Evolutionary conservation across 2,888 invertebrate genomes (phyloP).

Genomic region (Oxyscelio sp.): DNA sequence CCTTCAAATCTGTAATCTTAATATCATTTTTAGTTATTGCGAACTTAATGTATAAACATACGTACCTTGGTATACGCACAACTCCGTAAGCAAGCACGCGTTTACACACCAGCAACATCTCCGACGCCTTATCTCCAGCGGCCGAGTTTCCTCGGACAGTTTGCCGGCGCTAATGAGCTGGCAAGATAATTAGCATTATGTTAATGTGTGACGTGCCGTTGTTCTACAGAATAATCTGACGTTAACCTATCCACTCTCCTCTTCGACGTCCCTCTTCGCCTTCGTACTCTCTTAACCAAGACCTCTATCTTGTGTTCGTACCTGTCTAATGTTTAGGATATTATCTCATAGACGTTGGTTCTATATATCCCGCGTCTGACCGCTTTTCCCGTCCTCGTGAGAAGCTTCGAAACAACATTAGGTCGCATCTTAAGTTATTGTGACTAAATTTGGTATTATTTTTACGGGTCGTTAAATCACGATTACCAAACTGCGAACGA

Average conservation of each 20-base stretch:
- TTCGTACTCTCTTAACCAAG: constrained; percentile 78
- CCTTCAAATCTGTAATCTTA: constrained; percentile 45
- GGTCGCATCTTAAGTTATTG: constrained; percentile 43
- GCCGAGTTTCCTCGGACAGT: constrained; percentile 88
- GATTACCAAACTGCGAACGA: constrained; percentile 3
- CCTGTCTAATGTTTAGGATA: constrained; percentile 83
- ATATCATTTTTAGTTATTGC: constrained; percentile 44
- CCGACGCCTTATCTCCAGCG: constrained; percentile 85
- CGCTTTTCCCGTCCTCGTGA: constrained; percentile 31
- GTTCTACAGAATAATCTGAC: constrained; percentile 79
- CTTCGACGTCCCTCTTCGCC: constrained; percentile 63
- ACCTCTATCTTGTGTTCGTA: constrained; percentile 79
- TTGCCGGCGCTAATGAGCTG: constrained; percentile 88
- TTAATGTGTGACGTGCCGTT: constrained; percentile 86
- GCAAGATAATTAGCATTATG: constrained; percentile 89
- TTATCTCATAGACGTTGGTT: constrained; percentile 81
- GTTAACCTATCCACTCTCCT: constrained; percentile 82
- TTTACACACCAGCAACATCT: constrained; percentile 65
- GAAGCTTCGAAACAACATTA: constrained; percentile 25
- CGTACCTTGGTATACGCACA: constrained; percentile 56
- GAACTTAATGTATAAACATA: constrained; percentile 56
- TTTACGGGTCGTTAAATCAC: constrained; percentile 35
- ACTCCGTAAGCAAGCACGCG: constrained; percentile 54
- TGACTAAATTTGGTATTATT: constrained; percentile 41
- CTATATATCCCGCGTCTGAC: constrained; percentile 68